These are phyloP conservation scores for Blera fallax DNA, from an alignment of 2,888 invertebrate genomes.

Conservation along the genomic window DNA sequence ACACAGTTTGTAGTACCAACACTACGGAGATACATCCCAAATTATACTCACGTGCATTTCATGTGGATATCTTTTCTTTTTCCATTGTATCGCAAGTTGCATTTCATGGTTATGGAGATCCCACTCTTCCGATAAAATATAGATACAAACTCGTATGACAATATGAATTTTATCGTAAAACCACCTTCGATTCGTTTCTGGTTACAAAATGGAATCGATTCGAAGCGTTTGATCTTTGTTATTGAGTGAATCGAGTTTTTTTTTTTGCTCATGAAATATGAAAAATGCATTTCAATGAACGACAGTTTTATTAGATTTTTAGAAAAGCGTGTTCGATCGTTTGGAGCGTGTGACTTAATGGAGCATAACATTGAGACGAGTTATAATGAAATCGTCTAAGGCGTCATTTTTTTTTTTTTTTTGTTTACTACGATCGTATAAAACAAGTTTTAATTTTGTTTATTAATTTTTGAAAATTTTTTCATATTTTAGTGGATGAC, in stretches of 20 bases:
- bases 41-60: slow-evolving; percentile 24
- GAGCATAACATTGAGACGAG: neutral
- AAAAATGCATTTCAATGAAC: neutral
- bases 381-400: neutral
- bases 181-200: neutral
- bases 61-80: neutral
- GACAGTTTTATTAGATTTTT: neutral
- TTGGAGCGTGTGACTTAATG: neutral
- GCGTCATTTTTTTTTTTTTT: too few relatives aligned
- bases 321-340: neutral
- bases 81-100: neutral
- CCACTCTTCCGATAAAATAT: neutral
- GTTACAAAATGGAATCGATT: neutral
- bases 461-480: neutral
- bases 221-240: neutral
- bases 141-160: neutral
- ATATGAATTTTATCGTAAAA: neutral
- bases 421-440: neutral
- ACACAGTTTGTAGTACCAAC: neutral
- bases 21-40: neutral
- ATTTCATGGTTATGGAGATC: slow-evolving; percentile 10
- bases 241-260: neutral
- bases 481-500: neutral
- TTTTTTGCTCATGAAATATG: neutral
- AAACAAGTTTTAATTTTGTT: neutral